Evolutionary conservation across 2,888 invertebrate species (phyloP).

Genomic region (Metellina segmentata): DNA sequence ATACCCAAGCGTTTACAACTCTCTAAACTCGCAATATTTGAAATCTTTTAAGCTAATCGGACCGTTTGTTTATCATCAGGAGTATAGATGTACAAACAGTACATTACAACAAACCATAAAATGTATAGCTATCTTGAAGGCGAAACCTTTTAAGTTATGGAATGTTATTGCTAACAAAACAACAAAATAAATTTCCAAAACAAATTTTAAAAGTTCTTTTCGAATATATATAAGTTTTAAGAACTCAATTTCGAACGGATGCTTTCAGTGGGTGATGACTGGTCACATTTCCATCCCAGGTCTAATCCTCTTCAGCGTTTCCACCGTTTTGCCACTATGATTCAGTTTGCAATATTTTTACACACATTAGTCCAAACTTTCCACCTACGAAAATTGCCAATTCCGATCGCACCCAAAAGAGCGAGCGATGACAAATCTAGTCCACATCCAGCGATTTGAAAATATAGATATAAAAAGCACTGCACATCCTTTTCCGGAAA

Average conservation of each 20-base stretch:
- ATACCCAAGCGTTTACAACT: no score
- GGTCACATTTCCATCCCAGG: not conserved
- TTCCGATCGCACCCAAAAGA: not conserved
- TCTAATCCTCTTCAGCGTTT: not conserved
- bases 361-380: slow-evolving; percentile 13
- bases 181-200: no score
- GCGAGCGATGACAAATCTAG: slow-evolving; percentile 15
- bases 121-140: no score
- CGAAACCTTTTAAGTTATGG: no score
- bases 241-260: not conserved
- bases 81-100: no score
- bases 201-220: no score
- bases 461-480: not conserved
- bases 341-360: not conserved
- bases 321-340: not conserved
- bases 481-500: not conserved
- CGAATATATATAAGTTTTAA: no score
- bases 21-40: no score
- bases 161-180: no score
- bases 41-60: no score
- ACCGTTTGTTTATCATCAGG: no score
- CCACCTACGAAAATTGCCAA: slow-evolving; percentile 25
- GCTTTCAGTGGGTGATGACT: not conserved
- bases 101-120: no score
- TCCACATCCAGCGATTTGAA: not conserved